phyloP scores from a whole-genome alignment of 2,888 invertebrate genomes.

The Melangyna quadrimaculata region DNA sequence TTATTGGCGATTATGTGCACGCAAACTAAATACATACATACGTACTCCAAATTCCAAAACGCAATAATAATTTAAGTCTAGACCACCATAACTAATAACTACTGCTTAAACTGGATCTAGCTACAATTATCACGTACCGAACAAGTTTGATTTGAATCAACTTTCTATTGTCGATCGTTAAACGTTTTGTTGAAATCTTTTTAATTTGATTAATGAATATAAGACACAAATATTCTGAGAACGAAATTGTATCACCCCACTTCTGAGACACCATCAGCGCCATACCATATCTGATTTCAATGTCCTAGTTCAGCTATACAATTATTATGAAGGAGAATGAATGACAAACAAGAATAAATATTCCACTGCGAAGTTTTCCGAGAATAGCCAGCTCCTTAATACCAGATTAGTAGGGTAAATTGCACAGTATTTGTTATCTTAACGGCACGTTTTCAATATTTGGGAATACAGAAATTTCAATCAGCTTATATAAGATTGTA shows the following conservation, averaged over 20 bases:
- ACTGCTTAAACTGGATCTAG: slow-evolving; percentile 39
- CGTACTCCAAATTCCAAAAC: background rate
- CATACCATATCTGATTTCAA: slow-evolving; percentile 25
- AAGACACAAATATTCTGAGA: background rate
- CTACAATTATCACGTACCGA: slow-evolving; percentile 32
- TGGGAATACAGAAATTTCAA: background rate
- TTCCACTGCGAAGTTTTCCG: slow-evolving; percentile 33
- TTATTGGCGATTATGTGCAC: background rate
- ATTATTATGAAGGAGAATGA: background rate
- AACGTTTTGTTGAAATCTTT: slow-evolving; percentile 12
- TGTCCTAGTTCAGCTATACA: slow-evolving; percentile 46
- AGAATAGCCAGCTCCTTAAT: background rate
- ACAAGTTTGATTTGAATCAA: slow-evolving; percentile 17
- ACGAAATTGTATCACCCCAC: slow-evolving; percentile 14
- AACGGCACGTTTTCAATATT: background rate
- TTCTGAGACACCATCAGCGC: background rate
- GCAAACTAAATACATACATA: background rate
- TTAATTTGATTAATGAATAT: slow-evolving; percentile 34
- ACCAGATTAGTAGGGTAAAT: background rate
- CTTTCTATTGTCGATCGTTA: slow-evolving; percentile 8
- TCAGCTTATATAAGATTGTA: too few relatives aligned
- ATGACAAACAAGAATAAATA: slow-evolving; percentile 20
- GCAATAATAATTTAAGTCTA: background rate
- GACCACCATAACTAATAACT: background rate
- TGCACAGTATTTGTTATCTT: background rate